Evolutionary conservation across 2,797 vertebrate genomes (phyloP), one percentile per base, ranked within the genome.

Genomic region (Salmo trutta): DNA sequence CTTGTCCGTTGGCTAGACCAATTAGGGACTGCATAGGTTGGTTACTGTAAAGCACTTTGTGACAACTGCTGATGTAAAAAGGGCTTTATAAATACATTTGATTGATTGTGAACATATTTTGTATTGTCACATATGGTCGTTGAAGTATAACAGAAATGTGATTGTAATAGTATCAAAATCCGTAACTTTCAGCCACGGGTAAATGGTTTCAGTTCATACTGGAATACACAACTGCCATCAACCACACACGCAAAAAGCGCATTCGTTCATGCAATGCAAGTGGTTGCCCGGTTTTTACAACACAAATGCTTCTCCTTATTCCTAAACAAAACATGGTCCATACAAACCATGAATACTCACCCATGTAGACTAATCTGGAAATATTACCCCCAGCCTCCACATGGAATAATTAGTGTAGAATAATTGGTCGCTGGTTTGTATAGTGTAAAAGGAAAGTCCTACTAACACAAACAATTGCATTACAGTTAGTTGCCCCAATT

Each of bases 1-100:
- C 75, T 77, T 86, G 87, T 91, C 89, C 87, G 88, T 89, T 88
- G 80, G 76, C 78, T 81, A 79, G 74, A 88, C n/a, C 86, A 88
- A 89, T 90, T 92, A 88, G 89, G 83, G 79, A 62, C 56, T 62
- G n/a, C 56, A 21, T 8, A 62, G n/a, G 8, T 62, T 8, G 21
- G 59, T 24, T 62, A 12, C 24, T 24, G 59, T 3, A 62, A 10
- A 10, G 59, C 8, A 14, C 3, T 24, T 62, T 21, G 59, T 10
- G 41, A 47, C 41, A 47, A 47, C 41, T 47, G 41, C 41, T 64
- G 10, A 24, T 3, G n/a, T 64, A 64, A 24, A 64, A 64, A 64
- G 21, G 7, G 21, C 68, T 47, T 19, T 14, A 71, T 24, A 14
- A 12, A 47, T 47, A 1, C 0, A 14, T 71, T 71, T 51, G 8